phyloP scores from a whole-genome alignment of 2,113 vertebrate species.

The rat (Rattus norvegicus) region GRCr8 NC_086033.1:32295001-32295500 shows the following conservation, averaged over 20 bases:
- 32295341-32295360: constrained; percentile 92
- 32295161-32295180: constrained; percentile 62
- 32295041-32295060: constrained; percentile 69
- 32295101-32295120: constrained; percentile 66
- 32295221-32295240: constrained; percentile 84
- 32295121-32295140: constrained; percentile 45
- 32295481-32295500: constrained; percentile 92
- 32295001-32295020: constrained; percentile 60
- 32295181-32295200: constrained; percentile 71
- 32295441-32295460: constrained; percentile 93
- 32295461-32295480: constrained; percentile 93
- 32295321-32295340: constrained; percentile 97
- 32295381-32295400: constrained; percentile 93
- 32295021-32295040: constrained; percentile 68
- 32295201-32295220: constrained; percentile 79
- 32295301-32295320: constrained; percentile 94
- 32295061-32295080: background rate
- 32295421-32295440: constrained; percentile 89
- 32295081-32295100: constrained; percentile 75
- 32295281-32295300: constrained; percentile 95
- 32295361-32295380: constrained; percentile 87
- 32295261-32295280: constrained; percentile 92
- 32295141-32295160: constrained; percentile 56
- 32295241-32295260: constrained; percentile 83
- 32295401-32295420: constrained; percentile 94